phyloP scores from a whole-genome alignment of 2,113 vertebrate species.

The Eudyptes chrysolophus region DNA sequence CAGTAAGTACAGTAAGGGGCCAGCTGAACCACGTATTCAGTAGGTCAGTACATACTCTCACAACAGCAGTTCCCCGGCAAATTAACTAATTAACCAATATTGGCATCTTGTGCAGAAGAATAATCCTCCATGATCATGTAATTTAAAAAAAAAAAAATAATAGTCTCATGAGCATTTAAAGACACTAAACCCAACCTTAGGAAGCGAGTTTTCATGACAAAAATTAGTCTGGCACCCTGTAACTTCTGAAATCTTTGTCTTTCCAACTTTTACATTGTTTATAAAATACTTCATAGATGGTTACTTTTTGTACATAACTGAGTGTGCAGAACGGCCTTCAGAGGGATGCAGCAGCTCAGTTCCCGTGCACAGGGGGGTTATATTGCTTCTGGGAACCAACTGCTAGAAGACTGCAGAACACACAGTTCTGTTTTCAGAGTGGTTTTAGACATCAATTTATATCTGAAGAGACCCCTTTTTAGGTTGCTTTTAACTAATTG shows the following conservation, averaged over 20 bases:
- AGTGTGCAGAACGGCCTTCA: not conserved
- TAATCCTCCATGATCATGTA: not conserved
- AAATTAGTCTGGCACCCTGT: not conserved
- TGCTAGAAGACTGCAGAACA: not conserved
- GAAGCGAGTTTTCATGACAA: not conserved
- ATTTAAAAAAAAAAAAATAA: not conserved
- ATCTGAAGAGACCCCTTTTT: not conserved
- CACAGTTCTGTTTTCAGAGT: not conserved
- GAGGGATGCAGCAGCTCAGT: not conserved
- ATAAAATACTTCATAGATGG: not conserved
- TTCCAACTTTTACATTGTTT: not conserved
- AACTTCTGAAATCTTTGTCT: not conserved
- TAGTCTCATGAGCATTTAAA: not conserved
- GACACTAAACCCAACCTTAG: not conserved
- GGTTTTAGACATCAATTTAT: not conserved
- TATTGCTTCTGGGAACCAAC: not conserved
- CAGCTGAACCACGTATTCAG: not conserved
- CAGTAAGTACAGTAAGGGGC: not conserved
- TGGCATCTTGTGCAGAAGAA: not conserved
- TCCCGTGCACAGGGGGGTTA: accelerated
- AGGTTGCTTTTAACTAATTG: not conserved
- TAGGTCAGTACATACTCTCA: not conserved
- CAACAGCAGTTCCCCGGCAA: not conserved
- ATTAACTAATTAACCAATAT: not conserved
- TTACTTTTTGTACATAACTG: not conserved